These are phyloP conservation scores for Merodon equestris DNA, from an alignment of 2,888 invertebrate genomes.

Conservation along the genomic window DNA sequence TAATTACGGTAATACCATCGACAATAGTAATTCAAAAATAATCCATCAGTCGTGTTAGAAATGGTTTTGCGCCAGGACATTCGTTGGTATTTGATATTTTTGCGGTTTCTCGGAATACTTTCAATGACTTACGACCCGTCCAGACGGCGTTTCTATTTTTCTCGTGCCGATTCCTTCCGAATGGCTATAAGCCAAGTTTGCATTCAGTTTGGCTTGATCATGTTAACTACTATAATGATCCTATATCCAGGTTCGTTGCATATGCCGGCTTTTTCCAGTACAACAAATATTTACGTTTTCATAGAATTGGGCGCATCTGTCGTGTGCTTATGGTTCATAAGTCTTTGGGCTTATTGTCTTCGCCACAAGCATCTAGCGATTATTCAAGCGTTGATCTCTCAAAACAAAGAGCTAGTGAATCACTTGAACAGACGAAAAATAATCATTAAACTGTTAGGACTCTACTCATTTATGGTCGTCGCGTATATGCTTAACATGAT, in stretches of 20 bases:
- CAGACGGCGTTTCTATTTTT: conserved; percentile 9
- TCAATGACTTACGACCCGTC: conserved; percentile 7
- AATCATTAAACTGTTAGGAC: neutral
- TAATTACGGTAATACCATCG: too few relatives aligned
- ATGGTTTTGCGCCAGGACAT: conserved; percentile 30
- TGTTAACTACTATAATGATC: too few relatives aligned
- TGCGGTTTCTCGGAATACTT: conserved; percentile 24
- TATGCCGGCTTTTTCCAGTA: conserved; percentile 3
- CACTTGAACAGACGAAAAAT: neutral
- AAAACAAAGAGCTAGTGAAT: neutral
- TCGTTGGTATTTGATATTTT: neutral
- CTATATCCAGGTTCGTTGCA: too few relatives aligned
- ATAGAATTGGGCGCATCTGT: neutral
- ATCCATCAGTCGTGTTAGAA: conserved; percentile 11
- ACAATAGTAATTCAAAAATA: too few relatives aligned
- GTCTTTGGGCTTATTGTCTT: conserved; percentile 4
- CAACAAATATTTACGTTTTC: too few relatives aligned
- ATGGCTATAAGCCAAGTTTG: conserved; percentile 27
- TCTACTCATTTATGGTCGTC: conserved; percentile 8
- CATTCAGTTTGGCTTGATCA: neutral
- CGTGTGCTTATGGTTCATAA: conserved; percentile 12
- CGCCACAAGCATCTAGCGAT: conserved; percentile 20
- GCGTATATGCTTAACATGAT: neutral
- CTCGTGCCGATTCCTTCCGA: conserved; percentile 15
- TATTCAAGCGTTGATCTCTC: conserved; percentile 3